Base-by-base conservation (phyloP, 2,113 vertebrate species). In the Epinephelus lanceolatus region DNA sequence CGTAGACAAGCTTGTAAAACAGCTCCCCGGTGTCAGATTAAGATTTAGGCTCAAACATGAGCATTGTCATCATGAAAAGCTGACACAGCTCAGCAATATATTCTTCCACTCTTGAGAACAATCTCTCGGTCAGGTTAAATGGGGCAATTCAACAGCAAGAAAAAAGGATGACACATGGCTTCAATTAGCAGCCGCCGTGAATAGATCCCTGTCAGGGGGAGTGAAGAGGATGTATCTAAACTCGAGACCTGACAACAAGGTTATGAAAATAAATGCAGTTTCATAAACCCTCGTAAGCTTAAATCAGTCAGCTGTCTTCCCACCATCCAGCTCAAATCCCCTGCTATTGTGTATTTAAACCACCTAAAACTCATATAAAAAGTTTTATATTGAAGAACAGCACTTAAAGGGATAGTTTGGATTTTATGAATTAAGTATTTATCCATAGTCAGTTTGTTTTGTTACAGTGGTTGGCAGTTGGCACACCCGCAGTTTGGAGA, bases 51-150 rank as follows among this genome's bases (percentile, higher is more conserved):
- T 13, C 12, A 30, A 70, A 73, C 80, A 78, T 75, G 18, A 67
- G 81, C 53, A 71, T 25, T 67, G 70, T 74, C 66, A 74, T 71
- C 37, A 81, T 33, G 49, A 25, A 63, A 51, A 30, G 19, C 66
- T 59, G 80, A 75, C 52, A 69, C 12, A 37, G 23, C 61, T 55
- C 15, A 25, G 30, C 62, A 85, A 47, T 62, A 73, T 42, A 62
- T 82, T 76, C 75, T 21, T 71, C 27, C 65, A 77, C 71, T 72
- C 78, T 66, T 65, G 71, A 79, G 60, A 68, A 55, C 40, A 68
- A 73, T 72, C 59, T 77, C 68, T 71, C 52, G 55, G 66, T 78
- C 45, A 37, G 74, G 40, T 84, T 84, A 88, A 74, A 88, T 84
- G 71, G 37, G 23, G 52, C 80, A 72, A 66, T 76, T 84, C 57